A percentile compares a stretch with the other conserved stretches of the same genome.
phyloP scores from a whole-genome alignment of 2,797 vertebrate species.

The Macrochelys suwanniensis region DNA sequence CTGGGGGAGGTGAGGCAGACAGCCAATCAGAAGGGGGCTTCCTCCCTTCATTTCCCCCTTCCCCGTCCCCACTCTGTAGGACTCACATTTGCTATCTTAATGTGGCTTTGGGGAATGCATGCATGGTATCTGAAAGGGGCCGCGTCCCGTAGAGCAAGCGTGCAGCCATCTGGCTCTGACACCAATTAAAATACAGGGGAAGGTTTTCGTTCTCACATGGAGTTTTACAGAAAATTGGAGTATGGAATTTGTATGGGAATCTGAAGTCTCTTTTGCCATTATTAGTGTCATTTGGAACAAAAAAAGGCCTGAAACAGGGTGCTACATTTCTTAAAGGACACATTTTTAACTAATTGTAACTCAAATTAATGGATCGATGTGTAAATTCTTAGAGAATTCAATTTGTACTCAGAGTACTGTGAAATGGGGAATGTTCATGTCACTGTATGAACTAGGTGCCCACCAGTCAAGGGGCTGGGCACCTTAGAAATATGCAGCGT shows the following conservation, averaged over 20 bases:
- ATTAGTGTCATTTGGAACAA: background rate
- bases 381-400: background rate
- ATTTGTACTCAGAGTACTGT: background rate
- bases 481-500: background rate
- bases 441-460: background rate
- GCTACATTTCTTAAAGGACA: background rate
- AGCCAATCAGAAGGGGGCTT: no score
- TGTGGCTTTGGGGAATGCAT: no score
- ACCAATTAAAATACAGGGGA: no score
- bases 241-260: background rate
- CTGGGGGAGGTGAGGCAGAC: no score
- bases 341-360: background rate
- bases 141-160: no score
- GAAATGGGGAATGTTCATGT: background rate
- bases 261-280: background rate
- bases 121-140: no score
- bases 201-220: no score
- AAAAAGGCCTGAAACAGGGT: background rate
- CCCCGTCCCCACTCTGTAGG: no score
- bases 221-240: background rate
- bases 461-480: background rate
- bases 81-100: no score
- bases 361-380: background rate
- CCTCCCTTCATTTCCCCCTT: no score
- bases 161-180: no score